Base-by-base conservation (phyloP, 1,140 invertebrate species). In the Achatina immaculata region DNA sequence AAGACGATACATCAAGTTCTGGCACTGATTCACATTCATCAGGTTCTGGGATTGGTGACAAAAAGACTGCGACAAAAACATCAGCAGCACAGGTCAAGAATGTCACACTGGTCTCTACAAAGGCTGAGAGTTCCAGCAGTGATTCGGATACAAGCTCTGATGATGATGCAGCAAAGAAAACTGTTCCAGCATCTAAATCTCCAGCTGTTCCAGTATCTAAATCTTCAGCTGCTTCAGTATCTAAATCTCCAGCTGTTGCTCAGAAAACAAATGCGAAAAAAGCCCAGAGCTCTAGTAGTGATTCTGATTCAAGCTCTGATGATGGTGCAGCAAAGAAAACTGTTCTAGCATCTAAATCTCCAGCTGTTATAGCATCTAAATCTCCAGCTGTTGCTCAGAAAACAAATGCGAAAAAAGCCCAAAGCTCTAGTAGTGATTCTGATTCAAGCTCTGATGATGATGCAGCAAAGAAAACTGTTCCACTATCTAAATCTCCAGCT, bases 371-470 rank as follows among this genome's bases (percentile, higher is more conserved):
- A 19, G 11, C 78, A 78, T 34, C 75, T 40, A 85, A 85, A 68
- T 21, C 80, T 16, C 19, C 80, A 7, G 48, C 34, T n/a, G 40
- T 31, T 14, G 28, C 11, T 19, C 19, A 19, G 7, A 28, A 28
- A 28, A 31, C 71, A 14, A 65, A 68, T n/a, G n/a, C n/a, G n/a
- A n/a, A n/a, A n/a, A n/a, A 82, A 43, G 21, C 43, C 42, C 68
- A 74, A 11, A 79, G 76, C 55, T 85, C 82, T 0, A 83, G 82
- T 40, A 82, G 82, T 79, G 82, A 81, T 73, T 81, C 78, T 43
- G 76, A 79, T 79, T 78, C 81, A 38, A 74, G 78, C 28, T 72
- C 78, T 28, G 84, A 86, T 51, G 85, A 83, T 43, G 82, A 85
- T 38, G 7, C 69, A 31, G 58, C 65, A 14, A 81, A 75, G 45